phyloP scores from a whole-genome alignment of 2,113 vertebrate genomes.

The Apteryx mantelli region DNA sequence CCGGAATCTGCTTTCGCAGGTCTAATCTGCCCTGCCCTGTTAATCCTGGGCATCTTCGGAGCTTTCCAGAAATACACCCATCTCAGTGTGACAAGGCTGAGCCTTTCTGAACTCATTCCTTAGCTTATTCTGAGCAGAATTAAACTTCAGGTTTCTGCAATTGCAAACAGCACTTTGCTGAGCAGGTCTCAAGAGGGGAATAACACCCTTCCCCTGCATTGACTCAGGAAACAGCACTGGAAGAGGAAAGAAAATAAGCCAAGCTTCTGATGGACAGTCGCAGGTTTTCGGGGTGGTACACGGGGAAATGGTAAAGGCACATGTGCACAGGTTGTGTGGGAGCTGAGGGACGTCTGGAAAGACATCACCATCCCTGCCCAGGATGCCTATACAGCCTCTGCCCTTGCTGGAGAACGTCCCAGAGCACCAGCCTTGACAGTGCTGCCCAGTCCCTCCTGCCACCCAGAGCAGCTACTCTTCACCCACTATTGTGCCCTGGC shows the following conservation, averaged over 20 bases:
- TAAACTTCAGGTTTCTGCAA: background rate
- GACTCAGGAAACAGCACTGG: background rate
- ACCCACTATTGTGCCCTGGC: background rate
- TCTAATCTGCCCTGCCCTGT: background rate
- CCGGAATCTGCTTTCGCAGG: background rate
- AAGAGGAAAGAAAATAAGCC: background rate
- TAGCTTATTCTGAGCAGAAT: background rate
- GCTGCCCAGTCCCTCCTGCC: background rate
- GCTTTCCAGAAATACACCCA: background rate
- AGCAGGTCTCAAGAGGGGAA: background rate
- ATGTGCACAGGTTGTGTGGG: background rate
- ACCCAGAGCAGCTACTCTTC: accelerated
- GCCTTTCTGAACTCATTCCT: background rate
- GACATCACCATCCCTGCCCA: background rate
- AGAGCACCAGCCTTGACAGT: background rate
- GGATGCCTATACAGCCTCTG: background rate
- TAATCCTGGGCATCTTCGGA: background rate
- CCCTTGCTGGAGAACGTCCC: background rate
- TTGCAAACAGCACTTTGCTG: background rate
- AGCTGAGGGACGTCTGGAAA: background rate
- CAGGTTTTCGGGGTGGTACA: background rate
- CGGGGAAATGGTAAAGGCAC: background rate
- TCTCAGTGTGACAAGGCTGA: background rate
- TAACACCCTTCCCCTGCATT: background rate
- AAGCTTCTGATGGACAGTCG: background rate